Percentiles rank a stretch among this genome's conserved stretches.
These are phyloP conservation scores for Globia sparganii DNA, from an alignment of 2,888 invertebrate species.

Conservation along the genomic window DNA sequence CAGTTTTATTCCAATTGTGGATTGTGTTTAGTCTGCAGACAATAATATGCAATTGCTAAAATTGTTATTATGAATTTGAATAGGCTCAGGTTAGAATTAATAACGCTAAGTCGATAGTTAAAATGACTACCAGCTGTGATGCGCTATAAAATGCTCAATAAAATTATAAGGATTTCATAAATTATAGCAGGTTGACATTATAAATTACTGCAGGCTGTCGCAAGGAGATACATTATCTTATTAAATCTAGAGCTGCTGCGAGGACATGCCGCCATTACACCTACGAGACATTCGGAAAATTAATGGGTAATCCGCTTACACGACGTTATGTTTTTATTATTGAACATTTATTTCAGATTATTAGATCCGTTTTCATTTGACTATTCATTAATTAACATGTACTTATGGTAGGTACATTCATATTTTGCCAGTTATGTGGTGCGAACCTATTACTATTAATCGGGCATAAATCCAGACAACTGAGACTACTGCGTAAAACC, in stretches of 20 bases:
- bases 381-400: neutral
- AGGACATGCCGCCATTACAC: conserved; percentile 47
- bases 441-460: neutral
- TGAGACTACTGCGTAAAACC: neutral
- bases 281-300: conserved; percentile 47
- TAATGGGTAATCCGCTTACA: conserved; percentile 19
- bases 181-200: conserved; percentile 35
- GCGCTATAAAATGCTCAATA: conserved; percentile 29
- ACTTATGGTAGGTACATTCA: neutral
- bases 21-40: neutral
- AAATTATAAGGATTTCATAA: conserved; percentile 33
- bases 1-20: neutral
- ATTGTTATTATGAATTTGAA: neutral
- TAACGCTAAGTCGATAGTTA: neutral
- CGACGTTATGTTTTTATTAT: conserved; percentile 18
- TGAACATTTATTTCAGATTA: neutral
- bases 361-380: neutral
- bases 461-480: neutral
- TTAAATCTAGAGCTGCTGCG: conserved; percentile 38
- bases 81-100: neutral
- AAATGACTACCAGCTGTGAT: conserved; percentile 2
- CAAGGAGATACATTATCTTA: conserved; percentile 26
- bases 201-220: conserved; percentile 31
- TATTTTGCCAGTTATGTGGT: neutral
- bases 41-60: neutral